These are phyloP conservation scores for Hyperopisus bebe DNA, from an alignment of 2,113 vertebrate genomes.

Conservation along the genomic window DNA sequence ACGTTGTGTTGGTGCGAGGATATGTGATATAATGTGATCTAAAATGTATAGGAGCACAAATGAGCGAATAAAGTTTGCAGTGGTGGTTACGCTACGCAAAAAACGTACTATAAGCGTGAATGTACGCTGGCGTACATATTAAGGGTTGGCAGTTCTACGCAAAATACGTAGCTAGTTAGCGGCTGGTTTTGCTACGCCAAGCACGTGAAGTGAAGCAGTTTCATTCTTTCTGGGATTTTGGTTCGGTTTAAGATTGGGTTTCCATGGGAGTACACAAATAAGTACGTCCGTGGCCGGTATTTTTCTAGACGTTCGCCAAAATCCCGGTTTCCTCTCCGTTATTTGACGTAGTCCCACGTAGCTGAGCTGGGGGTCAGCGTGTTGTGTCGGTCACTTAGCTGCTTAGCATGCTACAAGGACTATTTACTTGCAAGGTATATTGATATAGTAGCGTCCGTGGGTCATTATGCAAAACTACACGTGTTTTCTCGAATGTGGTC, in stretches of 20 bases:
- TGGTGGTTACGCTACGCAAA: background rate
- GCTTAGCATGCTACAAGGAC: background rate
- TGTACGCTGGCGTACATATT: background rate
- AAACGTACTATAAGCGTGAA: background rate
- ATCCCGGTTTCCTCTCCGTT: background rate
- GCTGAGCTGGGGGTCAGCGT: background rate
- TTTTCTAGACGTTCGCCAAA: background rate
- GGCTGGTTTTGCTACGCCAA: background rate
- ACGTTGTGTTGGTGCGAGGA: background rate
- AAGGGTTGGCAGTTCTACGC: background rate
- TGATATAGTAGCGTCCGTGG: background rate
- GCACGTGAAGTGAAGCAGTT: background rate
- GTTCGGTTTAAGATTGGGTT: background rate
- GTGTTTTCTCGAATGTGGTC: background rate
- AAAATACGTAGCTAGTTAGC: background rate
- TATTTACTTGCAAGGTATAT: background rate
- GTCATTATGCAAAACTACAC: background rate
- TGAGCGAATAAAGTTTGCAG: conserved; percentile 7
- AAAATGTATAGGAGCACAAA: background rate
- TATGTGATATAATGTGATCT: background rate
- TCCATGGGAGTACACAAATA: background rate
- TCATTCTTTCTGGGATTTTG: background rate
- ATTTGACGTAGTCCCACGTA: background rate
- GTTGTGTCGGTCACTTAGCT: background rate
- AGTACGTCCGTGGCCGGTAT: background rate